Conservation (phyloP, 2,888 invertebrate species). For the Drosophila neutralis region DNA sequence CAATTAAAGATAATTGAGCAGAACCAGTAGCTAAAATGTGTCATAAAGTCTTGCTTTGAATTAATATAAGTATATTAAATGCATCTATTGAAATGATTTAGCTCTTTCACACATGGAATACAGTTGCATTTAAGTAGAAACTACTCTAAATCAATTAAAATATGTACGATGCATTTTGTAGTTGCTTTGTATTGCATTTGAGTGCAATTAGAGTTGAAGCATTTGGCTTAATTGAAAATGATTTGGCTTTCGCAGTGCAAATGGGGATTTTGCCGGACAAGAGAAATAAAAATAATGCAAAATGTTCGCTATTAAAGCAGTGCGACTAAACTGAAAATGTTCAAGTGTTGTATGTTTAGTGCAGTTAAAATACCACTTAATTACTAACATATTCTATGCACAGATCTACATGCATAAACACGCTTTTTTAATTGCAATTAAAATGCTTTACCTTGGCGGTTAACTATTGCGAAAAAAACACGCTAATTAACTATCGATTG, state of each 20-base stretch:
- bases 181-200: slow-evolving; percentile 47
- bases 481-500: slow-evolving; percentile 78
- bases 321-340: slow-evolving; percentile 11
- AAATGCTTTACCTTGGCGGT: slow-evolving; percentile 24
- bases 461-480: slow-evolving; percentile 23
- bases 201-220: slow-evolving; percentile 58
- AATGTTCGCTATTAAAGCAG: slow-evolving; percentile 1
- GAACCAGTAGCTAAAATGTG: neutral
- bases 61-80: neutral
- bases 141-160: slow-evolving; percentile 50
- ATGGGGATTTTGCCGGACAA: slow-evolving; percentile 15
- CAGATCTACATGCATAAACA: slow-evolving; percentile 10
- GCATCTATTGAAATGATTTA: neutral
- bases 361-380: slow-evolving; percentile 35
- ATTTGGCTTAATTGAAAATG: slow-evolving; percentile 64
- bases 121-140: slow-evolving; percentile 20
- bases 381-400: slow-evolving; percentile 5
- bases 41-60: neutral
- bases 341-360: slow-evolving; percentile 17
- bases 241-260: slow-evolving; percentile 45
- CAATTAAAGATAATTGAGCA: slow-evolving; percentile 1
- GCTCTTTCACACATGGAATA: neutral
- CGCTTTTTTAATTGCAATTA: slow-evolving; percentile 48
- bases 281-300: neutral
- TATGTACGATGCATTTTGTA: slow-evolving; percentile 20